Conservation (phyloP, 2,888 invertebrate genomes). For the Ectropis crepuscularia region DNA sequence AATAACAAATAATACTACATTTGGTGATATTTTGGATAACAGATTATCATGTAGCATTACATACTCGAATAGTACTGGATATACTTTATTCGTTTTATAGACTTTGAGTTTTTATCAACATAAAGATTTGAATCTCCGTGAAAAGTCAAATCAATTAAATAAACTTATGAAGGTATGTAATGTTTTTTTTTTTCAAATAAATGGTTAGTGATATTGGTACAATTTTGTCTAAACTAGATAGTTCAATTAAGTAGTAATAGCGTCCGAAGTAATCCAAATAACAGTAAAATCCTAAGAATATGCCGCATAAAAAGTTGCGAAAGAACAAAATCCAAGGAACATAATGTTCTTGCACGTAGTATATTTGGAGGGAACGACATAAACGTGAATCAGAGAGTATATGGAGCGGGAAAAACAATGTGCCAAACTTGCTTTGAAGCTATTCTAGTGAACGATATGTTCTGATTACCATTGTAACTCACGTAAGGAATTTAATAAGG, state of each 20-base stretch:
- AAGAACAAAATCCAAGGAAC: slow-evolving; percentile 6
- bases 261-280: slow-evolving; percentile 1
- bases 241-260: neutral
- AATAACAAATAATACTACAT: too few species aligned
- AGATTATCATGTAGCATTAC: too few species aligned
- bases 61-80: too few species aligned
- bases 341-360: slow-evolving; percentile 19
- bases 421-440: slow-evolving; percentile 28
- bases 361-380: slow-evolving; percentile 26
- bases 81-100: too few species aligned
- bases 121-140: too few species aligned
- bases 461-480: slow-evolving; percentile 13
- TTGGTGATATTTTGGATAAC: too few species aligned
- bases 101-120: too few species aligned
- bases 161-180: too few species aligned
- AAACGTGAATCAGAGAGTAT: slow-evolving; percentile 41
- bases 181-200: too few species aligned
- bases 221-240: too few species aligned
- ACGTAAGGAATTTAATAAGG: slow-evolving; percentile 8
- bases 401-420: slow-evolving; percentile 40
- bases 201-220: too few species aligned
- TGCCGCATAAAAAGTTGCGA: slow-evolving; percentile 3
- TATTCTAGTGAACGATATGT: slow-evolving; percentile 12
- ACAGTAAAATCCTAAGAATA: neutral
- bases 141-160: too few species aligned